phyloP scores from a whole-genome alignment of 2,888 invertebrate species.

The Nomada ferruginata region DNA sequence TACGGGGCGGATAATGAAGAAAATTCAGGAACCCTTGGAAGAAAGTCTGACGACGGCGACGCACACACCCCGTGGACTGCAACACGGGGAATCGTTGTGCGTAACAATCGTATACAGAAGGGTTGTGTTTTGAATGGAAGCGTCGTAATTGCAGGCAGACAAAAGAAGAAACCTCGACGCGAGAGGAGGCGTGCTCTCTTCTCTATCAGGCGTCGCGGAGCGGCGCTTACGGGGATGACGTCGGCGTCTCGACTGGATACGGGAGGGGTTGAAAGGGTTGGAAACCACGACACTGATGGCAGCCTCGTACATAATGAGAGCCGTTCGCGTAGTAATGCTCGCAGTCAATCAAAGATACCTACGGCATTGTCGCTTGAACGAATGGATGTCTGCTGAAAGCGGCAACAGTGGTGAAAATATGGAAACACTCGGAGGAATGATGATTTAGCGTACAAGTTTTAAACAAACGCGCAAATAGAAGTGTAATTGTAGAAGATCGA shows the following conservation, averaged over 20 bases:
- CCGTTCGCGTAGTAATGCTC: conserved; percentile 64
- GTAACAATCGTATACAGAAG: conserved; percentile 63
- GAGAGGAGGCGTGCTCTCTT: conserved; percentile 15
- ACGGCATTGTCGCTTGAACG: not conserved
- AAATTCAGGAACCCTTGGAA: conserved; percentile 33
- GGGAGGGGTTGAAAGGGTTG: conserved; percentile 58
- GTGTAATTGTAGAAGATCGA: conserved; percentile 9
- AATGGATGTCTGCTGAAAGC: not conserved
- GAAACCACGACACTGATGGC: conserved; percentile 42
- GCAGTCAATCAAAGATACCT: conserved; percentile 44
- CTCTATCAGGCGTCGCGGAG: conserved; percentile 21
- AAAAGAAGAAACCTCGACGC: conserved; percentile 67
- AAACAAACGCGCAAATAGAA: not conserved
- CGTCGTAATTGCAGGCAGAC: conserved; percentile 73
- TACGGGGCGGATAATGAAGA: conserved; percentile 34
- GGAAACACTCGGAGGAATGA: not conserved
- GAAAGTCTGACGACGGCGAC: not conserved
- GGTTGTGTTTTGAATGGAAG: conserved; percentile 70
- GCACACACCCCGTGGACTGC: conserved; percentile 48
- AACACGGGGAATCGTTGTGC: conserved; percentile 66
- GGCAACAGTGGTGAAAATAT: not conserved
- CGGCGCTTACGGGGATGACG: conserved; percentile 47
- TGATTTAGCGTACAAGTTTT: not conserved
- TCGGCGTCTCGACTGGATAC: conserved; percentile 52
- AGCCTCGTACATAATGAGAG: conserved; percentile 66